Evolutionary conservation across 2,888 invertebrate genomes (phyloP), one percentile per base, ranked within the genome.

Genomic region (Suillia variegata): DNA sequence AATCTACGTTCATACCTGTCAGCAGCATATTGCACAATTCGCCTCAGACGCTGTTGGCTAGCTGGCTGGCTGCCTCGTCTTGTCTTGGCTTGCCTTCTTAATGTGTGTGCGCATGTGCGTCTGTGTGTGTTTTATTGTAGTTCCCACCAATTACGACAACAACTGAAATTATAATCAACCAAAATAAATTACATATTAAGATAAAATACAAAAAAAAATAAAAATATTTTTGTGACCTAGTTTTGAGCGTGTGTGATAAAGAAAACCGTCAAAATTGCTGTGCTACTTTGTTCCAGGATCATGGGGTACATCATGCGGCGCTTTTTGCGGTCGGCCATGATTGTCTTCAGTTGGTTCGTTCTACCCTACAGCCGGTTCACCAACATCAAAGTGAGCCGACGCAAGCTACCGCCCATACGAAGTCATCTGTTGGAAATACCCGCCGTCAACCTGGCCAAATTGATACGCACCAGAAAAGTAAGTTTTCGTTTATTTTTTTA

Each of bases 391-490:
- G 84, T 84, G 72, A 82, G 85, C 66, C 84, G 84, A 58, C 85
- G 84, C 76, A 85, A 85, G 80, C 85, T 88, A 73, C 88, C 91
- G 21, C 87, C 88, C 2, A 88, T 92, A 10, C 83, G 82, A 38
- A 87, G 90, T 76, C 85, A 87, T 20, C 75, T 92, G 65, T 84
- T 93, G 52, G 85, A 88, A 73, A 85, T 88, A 71, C 87, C 90
- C 61, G 92, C 91, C 45, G 87, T 86, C 13, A 84, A 85, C 59
- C 80, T 93, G 61, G 87, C 92, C 4, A 84, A 83, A 70, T 88
- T 88, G 84, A 92, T 93, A 73, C 86, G 92, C 75, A 87, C 83
- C 53, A 85, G 83, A 85, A 85, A 91, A 87, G 91, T 90, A 59
- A 80, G 79, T 56, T 49, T 13, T 1, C 15, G 18, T 52, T 34